Conservation (phyloP, 2,113 vertebrate species). For the Oxyura jamaicensis region DNA sequence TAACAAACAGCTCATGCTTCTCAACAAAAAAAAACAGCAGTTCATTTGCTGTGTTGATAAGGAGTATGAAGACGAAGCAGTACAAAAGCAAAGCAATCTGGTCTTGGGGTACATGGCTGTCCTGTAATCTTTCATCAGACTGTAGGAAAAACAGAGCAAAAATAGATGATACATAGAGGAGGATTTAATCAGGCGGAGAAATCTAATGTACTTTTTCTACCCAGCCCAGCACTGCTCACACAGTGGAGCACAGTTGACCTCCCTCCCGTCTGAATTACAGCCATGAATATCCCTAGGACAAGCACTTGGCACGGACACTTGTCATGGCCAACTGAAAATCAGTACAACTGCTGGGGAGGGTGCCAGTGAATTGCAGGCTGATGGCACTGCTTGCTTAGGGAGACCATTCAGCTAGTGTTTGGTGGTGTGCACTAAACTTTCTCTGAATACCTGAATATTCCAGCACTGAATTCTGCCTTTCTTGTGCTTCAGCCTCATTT, state of each 20-base stretch:
- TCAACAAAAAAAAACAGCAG: conserved; percentile 62
- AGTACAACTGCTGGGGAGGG: neutral
- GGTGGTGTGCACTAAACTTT: neutral
- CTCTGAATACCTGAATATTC: neutral
- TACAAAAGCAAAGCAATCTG: conserved; percentile 64
- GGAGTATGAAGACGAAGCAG: conserved; percentile 53
- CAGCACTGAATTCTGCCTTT: neutral
- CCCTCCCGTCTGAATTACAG: neutral
- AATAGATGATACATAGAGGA: neutral
- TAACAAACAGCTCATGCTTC: conserved; percentile 65
- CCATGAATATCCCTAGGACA: neutral
- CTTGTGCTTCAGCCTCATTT: neutral
- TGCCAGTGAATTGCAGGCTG: neutral
- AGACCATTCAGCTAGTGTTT: neutral
- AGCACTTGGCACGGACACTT: neutral
- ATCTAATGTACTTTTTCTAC: neutral
- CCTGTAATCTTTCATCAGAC: conserved; percentile 49
- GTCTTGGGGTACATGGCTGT: conserved; percentile 61
- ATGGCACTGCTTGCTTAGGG: neutral
- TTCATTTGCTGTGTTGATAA: conserved; percentile 60
- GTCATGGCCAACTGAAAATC: neutral
- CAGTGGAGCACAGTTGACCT: neutral
- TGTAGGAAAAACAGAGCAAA: neutral
- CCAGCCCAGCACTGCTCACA: neutral
- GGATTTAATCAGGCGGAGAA: neutral